Evolutionary conservation across 2,888 invertebrate genomes (phyloP).

Genomic region (Platypus cylindrus): DNA sequence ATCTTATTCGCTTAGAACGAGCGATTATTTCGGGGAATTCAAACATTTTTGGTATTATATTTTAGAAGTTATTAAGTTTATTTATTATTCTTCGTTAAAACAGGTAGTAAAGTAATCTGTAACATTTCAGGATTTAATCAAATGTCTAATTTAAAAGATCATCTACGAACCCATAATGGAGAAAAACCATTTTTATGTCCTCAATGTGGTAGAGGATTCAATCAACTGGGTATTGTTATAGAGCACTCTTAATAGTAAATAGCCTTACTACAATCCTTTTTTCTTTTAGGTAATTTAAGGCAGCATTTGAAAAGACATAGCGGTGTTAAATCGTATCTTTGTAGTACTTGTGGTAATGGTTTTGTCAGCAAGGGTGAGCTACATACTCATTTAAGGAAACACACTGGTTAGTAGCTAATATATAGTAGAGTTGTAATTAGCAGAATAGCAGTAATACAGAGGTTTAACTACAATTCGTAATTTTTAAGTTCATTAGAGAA

Average conservation of each 20-base stretch:
- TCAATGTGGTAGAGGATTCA: constrained; percentile 37
- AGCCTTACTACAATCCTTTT: background rate
- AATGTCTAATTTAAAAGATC: constrained; percentile 36
- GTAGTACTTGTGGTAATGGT: constrained; percentile 35
- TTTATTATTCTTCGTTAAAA: too few species aligned
- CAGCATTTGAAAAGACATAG: constrained; percentile 35
- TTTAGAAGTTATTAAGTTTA: too few species aligned
- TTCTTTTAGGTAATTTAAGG: constrained; percentile 26
- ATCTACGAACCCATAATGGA: constrained; percentile 36
- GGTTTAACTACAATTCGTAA: too few species aligned
- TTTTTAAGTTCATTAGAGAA: too few species aligned
- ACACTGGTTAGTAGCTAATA: constrained; percentile 32
- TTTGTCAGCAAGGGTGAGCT: constrained; percentile 37
- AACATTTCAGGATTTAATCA: constrained; percentile 37
- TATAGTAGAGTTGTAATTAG: too few species aligned
- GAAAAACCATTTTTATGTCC: constrained; percentile 37
- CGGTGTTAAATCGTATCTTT: constrained; percentile 37
- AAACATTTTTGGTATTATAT: too few species aligned
- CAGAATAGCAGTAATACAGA: too few species aligned
- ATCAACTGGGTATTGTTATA: constrained; percentile 29
- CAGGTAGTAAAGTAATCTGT: too few species aligned
- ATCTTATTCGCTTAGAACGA: too few species aligned
- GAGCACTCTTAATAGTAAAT: background rate
- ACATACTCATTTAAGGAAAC: constrained; percentile 35
- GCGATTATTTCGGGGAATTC: too few species aligned